Evolutionary conservation across 2,113 vertebrate genomes (phyloP).

Genomic region (Etia nguti): DNA sequence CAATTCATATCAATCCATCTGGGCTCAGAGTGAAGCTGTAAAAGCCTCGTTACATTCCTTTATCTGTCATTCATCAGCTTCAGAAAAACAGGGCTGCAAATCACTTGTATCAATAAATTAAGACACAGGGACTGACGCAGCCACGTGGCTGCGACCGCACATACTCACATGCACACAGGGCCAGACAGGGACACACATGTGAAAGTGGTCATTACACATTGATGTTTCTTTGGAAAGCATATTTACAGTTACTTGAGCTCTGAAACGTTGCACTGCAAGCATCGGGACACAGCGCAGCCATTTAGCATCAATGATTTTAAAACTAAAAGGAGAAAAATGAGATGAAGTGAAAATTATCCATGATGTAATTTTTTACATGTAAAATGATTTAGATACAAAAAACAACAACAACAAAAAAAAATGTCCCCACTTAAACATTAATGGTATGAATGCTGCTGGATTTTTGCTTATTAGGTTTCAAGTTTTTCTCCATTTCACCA

Average conservation of each 20-base stretch:
- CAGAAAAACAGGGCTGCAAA: constrained; percentile 10
- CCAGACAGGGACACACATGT: not conserved
- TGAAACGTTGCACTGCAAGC: not conserved
- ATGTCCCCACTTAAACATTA: not conserved
- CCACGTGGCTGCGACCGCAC: not conserved
- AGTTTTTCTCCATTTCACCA: constrained; percentile 6
- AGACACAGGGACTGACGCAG: constrained; percentile 21
- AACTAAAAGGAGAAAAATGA: not conserved
- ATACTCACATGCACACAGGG: not conserved
- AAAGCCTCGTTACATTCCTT: constrained; percentile 31
- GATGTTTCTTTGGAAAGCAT: constrained; percentile 46
- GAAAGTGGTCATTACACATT: constrained; percentile 19
- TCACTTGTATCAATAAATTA: constrained; percentile 58
- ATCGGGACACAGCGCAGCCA: not conserved
- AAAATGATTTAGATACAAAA: not conserved
- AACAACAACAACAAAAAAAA: not conserved
- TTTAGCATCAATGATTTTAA: not conserved
- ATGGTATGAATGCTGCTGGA: not conserved
- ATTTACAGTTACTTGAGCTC: constrained; percentile 27
- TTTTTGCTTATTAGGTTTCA: constrained; percentile 19
- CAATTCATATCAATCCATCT: not conserved
- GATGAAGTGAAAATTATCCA: not conserved
- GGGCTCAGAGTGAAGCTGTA: constrained; percentile 7
- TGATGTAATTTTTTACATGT: not conserved
- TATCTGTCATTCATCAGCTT: constrained; percentile 20